Base-by-base conservation (phyloP, 53 echinoderm and acorn worm genomes). In the Glandiceps talaboti region DNA sequence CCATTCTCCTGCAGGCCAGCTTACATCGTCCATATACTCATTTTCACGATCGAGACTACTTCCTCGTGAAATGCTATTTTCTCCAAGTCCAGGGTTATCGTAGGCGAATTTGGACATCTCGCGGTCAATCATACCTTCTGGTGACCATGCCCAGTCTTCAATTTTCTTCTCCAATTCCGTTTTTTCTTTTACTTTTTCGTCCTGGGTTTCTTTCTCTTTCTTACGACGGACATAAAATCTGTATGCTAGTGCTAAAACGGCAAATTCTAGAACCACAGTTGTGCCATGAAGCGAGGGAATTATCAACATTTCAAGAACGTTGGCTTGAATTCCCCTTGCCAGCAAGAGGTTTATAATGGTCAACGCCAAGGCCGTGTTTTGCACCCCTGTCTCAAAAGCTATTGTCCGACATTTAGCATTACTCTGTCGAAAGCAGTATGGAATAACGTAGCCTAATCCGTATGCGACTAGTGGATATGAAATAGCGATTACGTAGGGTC, bases 341-440 rank as follows among this genome's bases (percentile, higher is more conserved):
- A 92, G 92, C 26, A 91, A 84, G 32, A 94, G 81, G 25, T 87
- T 79, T 74, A 95, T 64, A 30, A 95, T 79, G 26, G 95, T 88
- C 33, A 95, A 33, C 12, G 92, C 90, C 73, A 95, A 85, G 1
- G 90, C 88, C 30, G 88, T 81, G 82, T 92, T 95, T 64, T 95
- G 95, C 14, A 82, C 74, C 28, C 95, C 95, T 0, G 95, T 95
- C 85, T 95, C 95, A 75, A 89, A 90, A 33, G 90, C 84, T 74
- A 95, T 95, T 82, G 95, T 92, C 27, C 95, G 92, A 79, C 95
- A 92, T 31, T 92, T 87, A 1, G 32, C 79, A 73, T 85, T 79
- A 12, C 88, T 76, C 30, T 90, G 90, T 26, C 92, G 88, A 0
- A 95, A 64, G 30, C 85, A n/a, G 45, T 78, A 83, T 12, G 95